These are phyloP conservation scores for Emberiza fucata DNA, from an alignment of 2,113 vertebrate species.

Conservation along the genomic window DNA sequence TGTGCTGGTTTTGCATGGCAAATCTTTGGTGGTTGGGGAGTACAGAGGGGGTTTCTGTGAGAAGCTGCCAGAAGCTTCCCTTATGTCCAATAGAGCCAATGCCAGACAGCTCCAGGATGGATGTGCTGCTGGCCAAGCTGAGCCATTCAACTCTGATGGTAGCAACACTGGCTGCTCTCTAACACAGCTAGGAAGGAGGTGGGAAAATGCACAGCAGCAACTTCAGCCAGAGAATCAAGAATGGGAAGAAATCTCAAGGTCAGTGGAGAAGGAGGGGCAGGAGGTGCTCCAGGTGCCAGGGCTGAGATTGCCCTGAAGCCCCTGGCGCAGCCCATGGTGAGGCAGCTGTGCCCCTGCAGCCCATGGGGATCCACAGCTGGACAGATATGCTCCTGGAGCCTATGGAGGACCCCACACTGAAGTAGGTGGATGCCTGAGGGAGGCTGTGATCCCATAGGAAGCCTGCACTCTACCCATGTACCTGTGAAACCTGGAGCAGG, in stretches of 20 bases:
- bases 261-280: rapidly evolving
- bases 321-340: rapidly evolving
- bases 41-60: neutral
- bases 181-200: neutral
- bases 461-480: rapidly evolving
- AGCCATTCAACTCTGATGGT: neutral
- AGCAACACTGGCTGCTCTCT: no score
- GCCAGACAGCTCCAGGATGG: neutral
- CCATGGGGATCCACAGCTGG: neutral
- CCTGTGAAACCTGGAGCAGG: neutral
- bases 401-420: neutral
- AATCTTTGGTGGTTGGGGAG: neutral
- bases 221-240: neutral
- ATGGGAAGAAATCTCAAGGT: neutral
- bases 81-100: neutral
- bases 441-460: neutral
- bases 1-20: neutral
- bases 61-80: neutral
- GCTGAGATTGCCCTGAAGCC: neutral
- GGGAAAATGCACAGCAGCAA: neutral
- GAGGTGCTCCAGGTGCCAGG: rapidly evolving
- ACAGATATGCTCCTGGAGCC: neutral
- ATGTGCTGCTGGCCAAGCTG: rapidly evolving
- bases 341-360: neutral
- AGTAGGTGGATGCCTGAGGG: neutral